These are phyloP conservation scores for Acrocephalus kingi DNA, from an alignment of 2,113 vertebrate genomes.

Conservation along the genomic window DNA sequence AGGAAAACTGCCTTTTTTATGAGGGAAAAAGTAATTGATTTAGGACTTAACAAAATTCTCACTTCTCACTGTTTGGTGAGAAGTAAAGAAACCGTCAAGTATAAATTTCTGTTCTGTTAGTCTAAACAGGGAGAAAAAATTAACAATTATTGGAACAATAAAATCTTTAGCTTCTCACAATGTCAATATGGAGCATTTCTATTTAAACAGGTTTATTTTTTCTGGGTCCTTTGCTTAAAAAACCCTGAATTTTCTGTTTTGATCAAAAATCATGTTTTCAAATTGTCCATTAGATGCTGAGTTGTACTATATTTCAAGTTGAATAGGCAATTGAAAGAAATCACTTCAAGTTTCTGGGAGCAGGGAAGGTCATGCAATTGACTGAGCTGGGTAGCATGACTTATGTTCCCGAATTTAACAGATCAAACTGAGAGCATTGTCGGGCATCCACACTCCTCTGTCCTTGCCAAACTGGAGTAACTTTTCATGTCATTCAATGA, in stretches of 20 bases:
- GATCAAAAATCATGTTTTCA: background rate
- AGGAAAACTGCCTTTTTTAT: background rate
- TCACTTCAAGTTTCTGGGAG: background rate
- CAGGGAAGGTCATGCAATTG: background rate
- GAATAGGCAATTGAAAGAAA: background rate
- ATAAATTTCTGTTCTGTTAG: background rate
- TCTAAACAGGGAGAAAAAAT: background rate
- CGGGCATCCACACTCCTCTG: background rate
- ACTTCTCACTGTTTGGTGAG: background rate
- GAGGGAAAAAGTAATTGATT: background rate
- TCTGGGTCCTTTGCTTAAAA: background rate
- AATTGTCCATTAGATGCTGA: background rate
- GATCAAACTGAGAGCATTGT: background rate
- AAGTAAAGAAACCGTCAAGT: background rate
- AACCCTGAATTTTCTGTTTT: background rate
- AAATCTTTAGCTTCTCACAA: background rate
- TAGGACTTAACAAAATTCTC: background rate
- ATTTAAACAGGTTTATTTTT: background rate
- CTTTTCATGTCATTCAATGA: background rate
- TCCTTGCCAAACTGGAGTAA: background rate
- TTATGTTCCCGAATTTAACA: background rate
- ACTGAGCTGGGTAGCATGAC: background rate
- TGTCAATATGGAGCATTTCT: background rate
- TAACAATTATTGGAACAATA: background rate
- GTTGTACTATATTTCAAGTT: background rate